A percentile compares a stretch with the other conserved stretches of the same genome.
phyloP scores from a whole-genome alignment of 1,140 invertebrate genomes.

The Rhysida immarginata region DNA sequence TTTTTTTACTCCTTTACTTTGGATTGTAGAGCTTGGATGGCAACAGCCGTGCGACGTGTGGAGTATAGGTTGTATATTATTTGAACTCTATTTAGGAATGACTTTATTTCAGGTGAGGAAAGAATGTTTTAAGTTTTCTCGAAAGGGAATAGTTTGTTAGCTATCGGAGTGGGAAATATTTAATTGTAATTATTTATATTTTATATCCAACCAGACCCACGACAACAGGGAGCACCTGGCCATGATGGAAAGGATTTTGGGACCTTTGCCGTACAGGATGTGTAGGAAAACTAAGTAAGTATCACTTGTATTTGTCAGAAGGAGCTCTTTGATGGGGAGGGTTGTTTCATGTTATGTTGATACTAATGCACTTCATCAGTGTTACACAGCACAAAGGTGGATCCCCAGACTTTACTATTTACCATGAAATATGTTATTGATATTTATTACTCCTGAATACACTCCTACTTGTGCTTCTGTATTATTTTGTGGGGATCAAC shows the following conservation, averaged over 20 bases:
- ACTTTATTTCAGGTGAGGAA: constrained; percentile 66
- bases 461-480: no score
- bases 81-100: constrained; percentile 95
- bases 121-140: no score
- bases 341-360: no score
- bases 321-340: no score
- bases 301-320: no score
- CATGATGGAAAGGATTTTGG: constrained; percentile 98
- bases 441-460: no score
- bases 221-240: constrained; percentile 98
- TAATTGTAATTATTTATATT: constrained; percentile 1
- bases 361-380: no score
- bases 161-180: not conserved
- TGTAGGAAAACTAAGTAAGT: constrained; percentile 66
- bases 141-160: not conserved
- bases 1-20: constrained; percentile 12
- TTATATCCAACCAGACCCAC: constrained; percentile 77
- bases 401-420: no score
- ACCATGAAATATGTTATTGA: no score
- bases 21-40: constrained; percentile 87
- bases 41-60: constrained; percentile 98
- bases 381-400: no score
- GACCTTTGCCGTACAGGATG: constrained; percentile 90
- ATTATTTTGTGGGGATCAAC: no score
- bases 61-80: constrained; percentile 98